A percentile compares a stretch with the other conserved stretches of the same genome.
These are phyloP conservation scores for Tubulanus polymorphus DNA, from an alignment of 2,888 invertebrate species.

Conservation along the genomic window DNA sequence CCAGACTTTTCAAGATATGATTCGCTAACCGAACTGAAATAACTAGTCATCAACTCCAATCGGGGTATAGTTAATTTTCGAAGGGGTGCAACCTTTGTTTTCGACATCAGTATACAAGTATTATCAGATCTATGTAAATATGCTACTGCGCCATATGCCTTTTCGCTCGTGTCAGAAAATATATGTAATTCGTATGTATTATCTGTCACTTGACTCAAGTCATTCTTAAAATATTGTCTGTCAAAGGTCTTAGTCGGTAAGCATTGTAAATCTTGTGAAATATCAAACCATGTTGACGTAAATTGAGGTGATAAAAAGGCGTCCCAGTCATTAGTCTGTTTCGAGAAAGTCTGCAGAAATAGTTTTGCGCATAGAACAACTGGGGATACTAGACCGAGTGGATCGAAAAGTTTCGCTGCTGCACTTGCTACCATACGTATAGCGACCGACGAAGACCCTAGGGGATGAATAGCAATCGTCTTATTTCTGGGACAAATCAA, in stretches of 20 bases:
- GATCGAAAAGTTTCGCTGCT: constrained; percentile 1
- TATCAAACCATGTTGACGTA: no score
- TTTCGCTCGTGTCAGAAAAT: not conserved
- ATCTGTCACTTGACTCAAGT: no score
- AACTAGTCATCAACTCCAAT: no score
- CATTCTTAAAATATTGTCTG: no score
- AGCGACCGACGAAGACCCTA: no score
- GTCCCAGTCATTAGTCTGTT: not conserved
- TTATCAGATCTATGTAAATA: not conserved
- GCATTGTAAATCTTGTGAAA: no score
- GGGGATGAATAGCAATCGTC: not conserved
- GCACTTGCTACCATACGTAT: no score
- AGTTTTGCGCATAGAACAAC: not conserved
- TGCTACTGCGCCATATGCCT: not conserved
- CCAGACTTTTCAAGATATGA: not conserved
- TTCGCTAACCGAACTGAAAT: not conserved
- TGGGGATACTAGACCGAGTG: not conserved
- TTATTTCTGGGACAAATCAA: no score
- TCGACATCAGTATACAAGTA: not conserved
- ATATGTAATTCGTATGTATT: no score
- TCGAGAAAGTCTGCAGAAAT: not conserved
- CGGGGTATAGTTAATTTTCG: no score
- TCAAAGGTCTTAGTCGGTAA: no score
- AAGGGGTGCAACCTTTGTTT: not conserved
- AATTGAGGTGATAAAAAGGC: no score